Evolutionary conservation across 2,888 invertebrate species (phyloP).

Genomic region (Sipunculus nudus): DNA sequence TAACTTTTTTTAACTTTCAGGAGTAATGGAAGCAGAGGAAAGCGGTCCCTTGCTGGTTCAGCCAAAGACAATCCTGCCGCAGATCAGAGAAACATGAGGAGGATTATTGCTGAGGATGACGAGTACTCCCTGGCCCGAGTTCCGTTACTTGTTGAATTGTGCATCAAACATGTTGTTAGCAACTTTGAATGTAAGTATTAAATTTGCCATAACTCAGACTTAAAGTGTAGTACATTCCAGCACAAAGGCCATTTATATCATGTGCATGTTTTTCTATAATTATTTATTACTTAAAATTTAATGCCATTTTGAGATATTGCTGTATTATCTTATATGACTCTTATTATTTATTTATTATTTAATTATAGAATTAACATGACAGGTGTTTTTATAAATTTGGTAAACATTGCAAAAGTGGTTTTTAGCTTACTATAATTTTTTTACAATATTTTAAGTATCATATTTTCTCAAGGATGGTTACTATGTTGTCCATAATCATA

Average conservation of each 20-base stretch:
- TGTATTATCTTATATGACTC: too few species aligned
- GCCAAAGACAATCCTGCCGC: slow-evolving; percentile 33
- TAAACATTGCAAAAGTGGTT: too few species aligned
- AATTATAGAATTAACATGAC: too few species aligned
- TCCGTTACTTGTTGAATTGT: slow-evolving; percentile 60
- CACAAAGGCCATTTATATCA: neutral
- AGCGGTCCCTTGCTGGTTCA: neutral
- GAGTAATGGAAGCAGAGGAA: too few species aligned
- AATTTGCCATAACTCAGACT: slow-evolving; percentile 2
- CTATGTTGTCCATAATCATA: too few species aligned
- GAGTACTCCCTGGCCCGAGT: slow-evolving; percentile 67
- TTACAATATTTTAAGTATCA: too few species aligned
- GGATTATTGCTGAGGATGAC: slow-evolving; percentile 66
- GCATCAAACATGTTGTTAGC: slow-evolving; percentile 58
- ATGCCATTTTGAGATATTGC: too few species aligned
- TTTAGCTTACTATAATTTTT: too few species aligned
- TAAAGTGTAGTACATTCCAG: slow-evolving; percentile 4
- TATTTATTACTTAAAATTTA: neutral
- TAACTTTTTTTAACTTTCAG: too few species aligned
- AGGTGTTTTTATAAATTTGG: too few species aligned
- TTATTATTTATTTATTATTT: too few species aligned
- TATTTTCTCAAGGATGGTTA: too few species aligned
- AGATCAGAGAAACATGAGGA: slow-evolving; percentile 46
- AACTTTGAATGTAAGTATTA: slow-evolving; percentile 63
- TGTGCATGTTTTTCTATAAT: neutral